Evolutionary conservation across 2,888 invertebrate species (phyloP), one percentile per base, ranked within the genome.

Genomic region (Tridacna gigas): DNA sequence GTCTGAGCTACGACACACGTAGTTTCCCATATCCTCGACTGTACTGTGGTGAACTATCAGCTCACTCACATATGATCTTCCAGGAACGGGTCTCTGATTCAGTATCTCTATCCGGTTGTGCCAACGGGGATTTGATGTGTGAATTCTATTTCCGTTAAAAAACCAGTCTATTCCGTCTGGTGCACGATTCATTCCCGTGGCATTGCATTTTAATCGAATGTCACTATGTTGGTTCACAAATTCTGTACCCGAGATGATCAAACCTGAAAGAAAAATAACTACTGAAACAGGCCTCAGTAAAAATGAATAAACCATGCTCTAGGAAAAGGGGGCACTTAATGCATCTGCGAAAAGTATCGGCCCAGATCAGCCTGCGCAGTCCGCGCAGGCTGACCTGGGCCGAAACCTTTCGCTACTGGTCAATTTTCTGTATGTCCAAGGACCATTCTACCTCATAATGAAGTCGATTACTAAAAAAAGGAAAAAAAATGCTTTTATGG

Each of bases 161-260:
- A 90, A 92, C 92, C 92, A 92, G 73, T 90, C 89, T 22, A 92
- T 89, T 18, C 91, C 90, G 20, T 89, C 89, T 9, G 92, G 92
- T 22, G 91, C 90, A 22, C 90, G 86, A 7, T 90, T 89, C 47
- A 89, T 88, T 12, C 91, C 92, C 0, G 91, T 91, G 25, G 91
- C 92, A 81, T 92, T 92, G 80, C 92, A 92, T 37, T 83, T 82
- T 67, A 92, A 84, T 63, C 87, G 86, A 60, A 92, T 88, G 48
- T 88, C 80, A 60, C 82, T 85, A 37, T 89, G 90, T 61, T 84
- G 86, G 61, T 90, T 92, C n/a, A 92, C 90, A 80, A 89, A 92
- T 37, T 88, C 86, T 12, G 89, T 89, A 12, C 92, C 92, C 13
- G 86, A 82, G 20, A 91, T 88, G 22, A 80, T 84, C 20, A 92